A percentile compares a stretch with the other conserved stretches of the same genome.
These are phyloP conservation scores for Gryllus longicercus DNA, from an alignment of 2,888 invertebrate species.

Conservation along the genomic window DNA sequence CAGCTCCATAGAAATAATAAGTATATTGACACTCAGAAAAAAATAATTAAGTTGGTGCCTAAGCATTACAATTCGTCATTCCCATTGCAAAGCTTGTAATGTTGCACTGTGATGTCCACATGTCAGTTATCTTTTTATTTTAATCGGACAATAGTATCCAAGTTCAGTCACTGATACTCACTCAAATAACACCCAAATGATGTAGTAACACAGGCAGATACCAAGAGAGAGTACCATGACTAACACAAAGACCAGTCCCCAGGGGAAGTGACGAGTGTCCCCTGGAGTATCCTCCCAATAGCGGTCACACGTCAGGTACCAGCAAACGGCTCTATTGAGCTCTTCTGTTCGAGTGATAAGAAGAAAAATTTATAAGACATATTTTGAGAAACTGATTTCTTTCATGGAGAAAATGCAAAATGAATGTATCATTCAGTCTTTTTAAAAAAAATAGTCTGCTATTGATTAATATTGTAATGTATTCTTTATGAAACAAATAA, in stretches of 20 bases:
- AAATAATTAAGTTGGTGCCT: no score
- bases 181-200: constrained; percentile 91
- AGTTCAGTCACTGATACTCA: constrained; percentile 53
- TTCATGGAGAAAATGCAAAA: no score
- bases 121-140: no score
- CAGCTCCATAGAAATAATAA: neutral
- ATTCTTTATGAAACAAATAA: no score
- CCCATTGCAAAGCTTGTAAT: no score
- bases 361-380: no score
- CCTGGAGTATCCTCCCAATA: constrained; percentile 84
- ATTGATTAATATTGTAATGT: no score
- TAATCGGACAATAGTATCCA: no score
- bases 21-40: neutral
- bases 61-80: no score
- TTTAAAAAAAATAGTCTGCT: neutral
- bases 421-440: neutral
- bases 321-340: constrained; percentile 83
- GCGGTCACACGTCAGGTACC: constrained; percentile 87
- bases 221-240: constrained; percentile 77
- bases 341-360: constrained; percentile 59
- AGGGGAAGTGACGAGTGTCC: constrained; percentile 73
- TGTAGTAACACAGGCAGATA: constrained; percentile 85
- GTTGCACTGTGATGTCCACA: no score
- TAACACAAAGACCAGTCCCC: constrained; percentile 73
- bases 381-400: no score